Base-by-base conservation (phyloP, 2,113 vertebrate species). In the Scolopax mira region DNA sequence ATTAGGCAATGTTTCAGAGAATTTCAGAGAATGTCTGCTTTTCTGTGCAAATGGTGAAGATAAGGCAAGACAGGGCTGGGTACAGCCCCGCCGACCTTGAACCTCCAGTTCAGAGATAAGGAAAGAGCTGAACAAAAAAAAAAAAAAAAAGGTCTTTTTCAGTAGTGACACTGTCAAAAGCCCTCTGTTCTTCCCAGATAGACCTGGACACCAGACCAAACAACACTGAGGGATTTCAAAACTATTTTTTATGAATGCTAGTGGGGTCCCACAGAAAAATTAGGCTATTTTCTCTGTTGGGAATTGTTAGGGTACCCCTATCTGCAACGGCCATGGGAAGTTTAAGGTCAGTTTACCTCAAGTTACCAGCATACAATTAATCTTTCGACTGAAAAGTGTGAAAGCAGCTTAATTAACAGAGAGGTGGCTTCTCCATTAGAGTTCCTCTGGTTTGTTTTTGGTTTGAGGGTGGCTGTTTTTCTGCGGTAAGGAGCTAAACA, bases 291-390 rank as follows among this genome's bases (percentile, higher is more conserved):
- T 33, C 66, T 60, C 33, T 30, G 12, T 22, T 48, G 28, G 19
- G 17, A 54, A 35, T 8, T 2, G 22, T 15, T 18, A n/a, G 3
- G 0, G 2, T 31, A 35, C 49, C 24, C 14, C 30, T n/a, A 14
- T 15, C 30, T 15, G 30, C 23, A 9, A 48, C 17, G 49, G 18
- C 30, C 37, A 10, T 7, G 18, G 19, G 6, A 69, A 72, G 28
- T 37, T 91, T 35, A 60, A 79, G 17, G 33, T 22, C 55, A 11
- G 67, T 70, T 79, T 42, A 39, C 18, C 10, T 57, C 35, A 27
- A 9, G 18, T 67, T 51, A 58, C 13, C 66, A 39, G 5, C 16
- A 16, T 10, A 7, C 13, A 35, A 70, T 64, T 84, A 60, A 30
- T 18, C 42, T 67, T 78, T 28, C 54, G 27, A 35, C 27, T 51